Conservation (phyloP, 1,140 invertebrate genomes). For the Mactra quadrangularis region DNA sequence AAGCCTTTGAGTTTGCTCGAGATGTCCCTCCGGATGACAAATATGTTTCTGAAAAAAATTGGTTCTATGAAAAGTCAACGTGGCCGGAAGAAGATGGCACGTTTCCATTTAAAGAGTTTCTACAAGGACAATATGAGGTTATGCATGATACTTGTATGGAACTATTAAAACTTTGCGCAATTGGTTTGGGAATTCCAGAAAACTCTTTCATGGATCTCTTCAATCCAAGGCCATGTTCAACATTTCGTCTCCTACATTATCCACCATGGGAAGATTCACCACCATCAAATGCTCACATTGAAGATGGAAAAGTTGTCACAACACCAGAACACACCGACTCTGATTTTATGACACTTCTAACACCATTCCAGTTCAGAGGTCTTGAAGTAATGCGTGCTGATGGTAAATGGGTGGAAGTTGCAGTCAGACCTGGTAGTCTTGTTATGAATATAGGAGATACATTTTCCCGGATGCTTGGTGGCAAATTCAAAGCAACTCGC, state of each 20-base stretch:
- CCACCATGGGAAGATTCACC: slow-evolving; percentile 65
- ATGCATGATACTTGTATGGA: slow-evolving; percentile 69
- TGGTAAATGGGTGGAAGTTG: slow-evolving; percentile 68
- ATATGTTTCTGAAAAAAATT: slow-evolving; percentile 57
- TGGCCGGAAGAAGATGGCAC: slow-evolving; percentile 69
- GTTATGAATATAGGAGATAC: slow-evolving; percentile 77
- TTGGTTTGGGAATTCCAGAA: slow-evolving; percentile 70
- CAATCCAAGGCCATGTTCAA: slow-evolving; percentile 67
- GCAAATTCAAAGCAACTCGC: slow-evolving; percentile 70
- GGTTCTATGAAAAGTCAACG: slow-evolving; percentile 66
- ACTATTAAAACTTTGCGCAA: slow-evolving; percentile 65
- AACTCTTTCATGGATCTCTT: slow-evolving; percentile 69
- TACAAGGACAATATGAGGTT: slow-evolving; percentile 60
- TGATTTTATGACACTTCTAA: slow-evolving; percentile 73
- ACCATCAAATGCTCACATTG: slow-evolving; percentile 62
- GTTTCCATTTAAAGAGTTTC: slow-evolving; percentile 66
- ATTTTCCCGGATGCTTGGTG: slow-evolving; percentile 70
- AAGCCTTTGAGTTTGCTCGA: slow-evolving; percentile 73
- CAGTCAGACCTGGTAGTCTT: slow-evolving; percentile 68
- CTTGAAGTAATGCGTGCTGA: slow-evolving; percentile 65
- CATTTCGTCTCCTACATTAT: slow-evolving; percentile 74
- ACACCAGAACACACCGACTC: slow-evolving; percentile 73
- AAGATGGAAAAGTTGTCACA: slow-evolving; percentile 67
- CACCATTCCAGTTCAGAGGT: slow-evolving; percentile 72
- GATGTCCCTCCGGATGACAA: slow-evolving; percentile 56